Conservation (phyloP, 2,797 vertebrate genomes). For the Microctenopoma steveboyesi region DNA sequence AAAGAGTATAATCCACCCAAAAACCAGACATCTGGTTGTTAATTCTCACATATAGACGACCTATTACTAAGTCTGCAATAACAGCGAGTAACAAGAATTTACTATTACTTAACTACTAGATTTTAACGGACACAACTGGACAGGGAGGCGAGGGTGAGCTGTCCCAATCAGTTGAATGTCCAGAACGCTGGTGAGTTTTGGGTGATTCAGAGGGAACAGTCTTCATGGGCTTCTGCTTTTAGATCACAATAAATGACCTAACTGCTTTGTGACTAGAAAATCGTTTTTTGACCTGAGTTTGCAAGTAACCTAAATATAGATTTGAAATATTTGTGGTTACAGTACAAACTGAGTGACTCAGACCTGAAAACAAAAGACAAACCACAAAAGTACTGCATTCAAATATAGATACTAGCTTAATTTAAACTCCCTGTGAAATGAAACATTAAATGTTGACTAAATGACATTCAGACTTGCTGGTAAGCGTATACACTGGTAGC, state of each 20-base stretch:
- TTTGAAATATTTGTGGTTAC: not conserved
- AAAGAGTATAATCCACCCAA: no score
- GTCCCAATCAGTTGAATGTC: no score
- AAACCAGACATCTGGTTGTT: no score
- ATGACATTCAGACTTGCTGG: not conserved
- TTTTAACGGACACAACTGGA: no score
- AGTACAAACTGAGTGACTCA: not conserved
- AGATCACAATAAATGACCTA: constrained; percentile 1
- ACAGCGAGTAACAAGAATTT: no score
- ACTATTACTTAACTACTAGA: no score
- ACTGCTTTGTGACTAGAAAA: not conserved
- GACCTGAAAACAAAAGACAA: not conserved
- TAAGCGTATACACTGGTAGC: not conserved
- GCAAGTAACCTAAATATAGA: not conserved
- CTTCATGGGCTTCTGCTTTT: not conserved
- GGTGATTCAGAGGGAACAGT: constrained; percentile 7
- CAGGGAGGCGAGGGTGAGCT: no score
- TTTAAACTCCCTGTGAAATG: not conserved
- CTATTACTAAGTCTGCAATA: no score
- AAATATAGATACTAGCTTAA: not conserved
- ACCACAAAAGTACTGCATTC: not conserved
- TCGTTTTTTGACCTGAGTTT: constrained; percentile 15
- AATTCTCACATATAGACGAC: no score
- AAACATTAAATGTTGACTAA: no score
- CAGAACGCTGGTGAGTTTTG: not conserved